Conservation (phyloP, 2,888 invertebrate species). For the Andrena fulva region DNA sequence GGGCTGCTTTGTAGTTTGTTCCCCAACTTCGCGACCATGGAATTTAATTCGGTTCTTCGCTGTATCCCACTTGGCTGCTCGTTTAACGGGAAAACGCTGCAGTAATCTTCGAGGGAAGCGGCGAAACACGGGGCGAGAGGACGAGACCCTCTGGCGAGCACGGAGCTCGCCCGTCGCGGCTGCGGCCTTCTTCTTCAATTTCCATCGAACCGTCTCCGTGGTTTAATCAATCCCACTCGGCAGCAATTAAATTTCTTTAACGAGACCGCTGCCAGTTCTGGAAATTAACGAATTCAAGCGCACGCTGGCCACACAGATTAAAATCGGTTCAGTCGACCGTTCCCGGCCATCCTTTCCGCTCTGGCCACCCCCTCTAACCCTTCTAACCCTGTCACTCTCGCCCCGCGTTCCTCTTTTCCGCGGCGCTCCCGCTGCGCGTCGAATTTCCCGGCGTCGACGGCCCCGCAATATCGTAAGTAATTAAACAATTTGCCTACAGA, state of each 20-base stretch:
- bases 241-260: slow-evolving; percentile 71
- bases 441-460: slow-evolving; percentile 57
- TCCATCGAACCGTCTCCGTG: slow-evolving; percentile 44
- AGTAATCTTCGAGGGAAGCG: slow-evolving; percentile 37
- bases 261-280: slow-evolving; percentile 54
- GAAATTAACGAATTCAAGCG: slow-evolving; percentile 61
- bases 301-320: slow-evolving; percentile 60
- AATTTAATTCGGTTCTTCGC: slow-evolving; percentile 59
- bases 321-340: slow-evolving; percentile 58
- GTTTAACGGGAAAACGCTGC: slow-evolving; percentile 53
- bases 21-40: slow-evolving; percentile 27
- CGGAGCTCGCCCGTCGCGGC: neutral
- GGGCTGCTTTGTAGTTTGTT: slow-evolving; percentile 44
- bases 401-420: slow-evolving; percentile 47
- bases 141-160: neutral
- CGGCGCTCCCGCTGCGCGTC: slow-evolving; percentile 53
- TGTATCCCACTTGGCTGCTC: slow-evolving; percentile 27
- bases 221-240: slow-evolving; percentile 69
- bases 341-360: neutral
- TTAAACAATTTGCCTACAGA: slow-evolving; percentile 85
- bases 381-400: neutral
- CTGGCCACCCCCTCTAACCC: slow-evolving; percentile 6
- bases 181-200: slow-evolving; percentile 59
- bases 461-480: slow-evolving; percentile 78
- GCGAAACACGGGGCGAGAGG: neutral